Evolutionary conservation across 2,888 invertebrate genomes (phyloP).

Genomic region (Drosophila engyochracea): DNA sequence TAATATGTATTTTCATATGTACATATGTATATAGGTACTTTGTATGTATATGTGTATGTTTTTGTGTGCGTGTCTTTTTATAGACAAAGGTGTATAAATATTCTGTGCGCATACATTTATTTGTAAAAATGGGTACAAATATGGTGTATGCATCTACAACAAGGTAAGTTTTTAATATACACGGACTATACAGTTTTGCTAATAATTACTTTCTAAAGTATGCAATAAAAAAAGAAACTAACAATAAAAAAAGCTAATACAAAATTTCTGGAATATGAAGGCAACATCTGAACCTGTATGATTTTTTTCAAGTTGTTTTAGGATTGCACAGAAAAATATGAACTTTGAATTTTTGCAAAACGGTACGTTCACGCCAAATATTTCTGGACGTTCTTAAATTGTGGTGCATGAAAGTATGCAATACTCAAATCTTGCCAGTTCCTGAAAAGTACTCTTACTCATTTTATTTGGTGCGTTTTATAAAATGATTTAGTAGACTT

Average conservation of each 20-base stretch:
- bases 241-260: neutral
- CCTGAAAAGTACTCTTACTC: neutral
- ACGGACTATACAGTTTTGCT: neutral
- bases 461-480: neutral
- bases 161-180: neutral
- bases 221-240: neutral
- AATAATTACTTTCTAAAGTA: slow-evolving; percentile 9
- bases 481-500: neutral
- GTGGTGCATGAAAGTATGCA: slow-evolving; percentile 41
- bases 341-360: neutral
- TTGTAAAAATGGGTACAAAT: neutral
- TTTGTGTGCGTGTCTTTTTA: neutral
- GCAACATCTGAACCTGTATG: neutral
- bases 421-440: neutral
- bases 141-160: neutral
- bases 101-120: neutral
- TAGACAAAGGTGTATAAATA: neutral
- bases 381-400: neutral
- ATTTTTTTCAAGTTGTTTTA: neutral
- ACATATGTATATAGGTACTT: neutral
- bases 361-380: neutral
- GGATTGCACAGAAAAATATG: neutral
- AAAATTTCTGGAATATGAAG: neutral
- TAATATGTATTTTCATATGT: neutral
- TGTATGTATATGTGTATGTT: neutral